These are phyloP conservation scores for Zophobas morio DNA, from an alignment of 1,140 invertebrate species.

Conservation along the genomic window DNA sequence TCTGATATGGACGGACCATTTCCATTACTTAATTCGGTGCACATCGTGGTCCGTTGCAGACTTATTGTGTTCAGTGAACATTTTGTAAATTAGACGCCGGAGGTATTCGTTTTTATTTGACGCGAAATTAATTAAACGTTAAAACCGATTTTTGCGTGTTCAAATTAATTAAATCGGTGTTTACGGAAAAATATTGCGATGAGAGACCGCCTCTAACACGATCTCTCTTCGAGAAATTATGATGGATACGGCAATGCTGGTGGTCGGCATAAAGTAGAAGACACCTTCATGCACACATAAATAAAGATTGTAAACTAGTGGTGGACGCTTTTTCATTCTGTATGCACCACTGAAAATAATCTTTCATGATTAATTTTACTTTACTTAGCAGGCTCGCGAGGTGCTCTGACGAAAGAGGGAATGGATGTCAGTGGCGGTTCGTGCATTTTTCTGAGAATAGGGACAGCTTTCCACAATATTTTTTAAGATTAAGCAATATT, in stretches of 20 bases:
- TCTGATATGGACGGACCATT: slow-evolving; percentile 23
- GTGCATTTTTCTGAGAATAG: too few species aligned
- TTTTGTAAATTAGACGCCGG: slow-evolving; percentile 19
- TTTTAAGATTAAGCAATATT: too few species aligned
- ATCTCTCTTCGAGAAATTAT: slow-evolving; percentile 18
- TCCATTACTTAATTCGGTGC: slow-evolving; percentile 42
- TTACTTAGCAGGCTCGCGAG: slow-evolving; percentile 15
- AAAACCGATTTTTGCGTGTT: slow-evolving; percentile 21
- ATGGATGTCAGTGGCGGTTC: too few species aligned
- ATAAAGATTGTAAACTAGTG: slow-evolving; percentile 34
- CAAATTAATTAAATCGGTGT: slow-evolving; percentile 20
- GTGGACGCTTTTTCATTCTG: slow-evolving; percentile 9
- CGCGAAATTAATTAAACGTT: slow-evolving; percentile 13
- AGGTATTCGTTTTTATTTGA: slow-evolving; percentile 11
- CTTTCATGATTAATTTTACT: slow-evolving; percentile 27
- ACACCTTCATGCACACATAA: slow-evolving; percentile 28
- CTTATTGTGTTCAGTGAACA: slow-evolving; percentile 32
- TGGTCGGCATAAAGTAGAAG: slow-evolving; percentile 31
- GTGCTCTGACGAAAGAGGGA: background rate
- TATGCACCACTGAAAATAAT: slow-evolving; percentile 25
- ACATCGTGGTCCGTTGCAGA: background rate
- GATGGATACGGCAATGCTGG: slow-evolving; percentile 31
- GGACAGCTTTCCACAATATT: too few species aligned
- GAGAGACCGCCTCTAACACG: slow-evolving; percentile 21
- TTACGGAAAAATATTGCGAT: slow-evolving; percentile 28